A percentile compares a stretch with the other conserved stretches of the same genome.
Conservation (phyloP, 2,888 invertebrate species). For the Teleiodes luculella region DNA sequence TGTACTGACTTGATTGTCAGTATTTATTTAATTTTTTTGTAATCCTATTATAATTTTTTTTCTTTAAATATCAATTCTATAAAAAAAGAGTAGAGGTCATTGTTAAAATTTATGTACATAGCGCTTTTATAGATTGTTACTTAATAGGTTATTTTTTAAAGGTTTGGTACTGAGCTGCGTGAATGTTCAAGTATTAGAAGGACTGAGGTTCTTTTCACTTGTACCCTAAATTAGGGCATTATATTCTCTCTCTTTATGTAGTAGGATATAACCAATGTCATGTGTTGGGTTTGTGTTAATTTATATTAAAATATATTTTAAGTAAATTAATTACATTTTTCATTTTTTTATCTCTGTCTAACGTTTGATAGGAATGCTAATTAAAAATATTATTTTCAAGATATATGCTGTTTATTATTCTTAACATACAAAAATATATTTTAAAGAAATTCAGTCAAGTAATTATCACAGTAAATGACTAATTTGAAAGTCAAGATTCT, state of each 20-base stretch:
- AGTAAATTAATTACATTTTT: constrained; percentile 33
- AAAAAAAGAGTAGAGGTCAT: neutral
- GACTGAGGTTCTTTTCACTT: constrained; percentile 74
- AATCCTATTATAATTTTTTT: too few relatives aligned
- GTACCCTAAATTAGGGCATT: constrained; percentile 79
- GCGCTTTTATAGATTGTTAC: constrained; percentile 26
- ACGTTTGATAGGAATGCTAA: constrained; percentile 14
- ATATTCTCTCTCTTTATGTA: constrained; percentile 66
- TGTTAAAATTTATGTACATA: neutral
- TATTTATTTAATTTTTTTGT: too few relatives aligned
- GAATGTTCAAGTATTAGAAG: constrained; percentile 72
- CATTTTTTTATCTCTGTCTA: constrained; percentile 15
- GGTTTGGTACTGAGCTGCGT: constrained; percentile 36
- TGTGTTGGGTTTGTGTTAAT: constrained; percentile 77
- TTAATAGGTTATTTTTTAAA: constrained; percentile 26
- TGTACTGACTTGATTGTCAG: too few relatives aligned
- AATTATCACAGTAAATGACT: constrained; percentile 60
- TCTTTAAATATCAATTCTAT: too few relatives aligned
- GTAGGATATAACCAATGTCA: constrained; percentile 67
- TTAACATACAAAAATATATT: constrained; percentile 49
- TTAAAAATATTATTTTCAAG: neutral
- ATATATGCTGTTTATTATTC: neutral
- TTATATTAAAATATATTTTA: constrained; percentile 76
- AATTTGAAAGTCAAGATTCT: neutral
- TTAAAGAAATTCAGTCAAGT: constrained; percentile 46